phyloP scores from a whole-genome alignment of 2,888 invertebrate species.

The Capitulum mitella region DNA sequence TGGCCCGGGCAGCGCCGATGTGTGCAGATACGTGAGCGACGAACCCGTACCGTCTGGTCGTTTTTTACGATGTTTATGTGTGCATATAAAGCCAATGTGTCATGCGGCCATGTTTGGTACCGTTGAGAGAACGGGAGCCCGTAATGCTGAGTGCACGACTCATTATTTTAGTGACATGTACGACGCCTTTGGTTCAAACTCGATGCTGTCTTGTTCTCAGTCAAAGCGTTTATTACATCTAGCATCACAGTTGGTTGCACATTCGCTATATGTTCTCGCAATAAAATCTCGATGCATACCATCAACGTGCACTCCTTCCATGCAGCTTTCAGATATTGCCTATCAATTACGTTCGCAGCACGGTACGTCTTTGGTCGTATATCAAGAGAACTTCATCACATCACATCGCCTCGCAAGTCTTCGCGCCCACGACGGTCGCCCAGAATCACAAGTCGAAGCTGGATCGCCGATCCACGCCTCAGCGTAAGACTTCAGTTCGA shows the following conservation, averaged over 20 bases:
- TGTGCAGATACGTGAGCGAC: background rate
- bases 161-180: background rate
- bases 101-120: background rate
- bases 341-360: background rate
- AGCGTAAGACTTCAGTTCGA: no score
- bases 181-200: background rate
- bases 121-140: background rate
- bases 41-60: background rate
- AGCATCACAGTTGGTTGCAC: slow-evolving; percentile 23
- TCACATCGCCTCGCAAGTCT: background rate
- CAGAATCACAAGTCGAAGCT: no score
- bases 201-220: background rate
- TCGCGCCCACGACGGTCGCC: no score
- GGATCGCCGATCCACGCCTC: no score
- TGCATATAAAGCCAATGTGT: slow-evolving; percentile 16
- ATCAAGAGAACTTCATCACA: background rate
- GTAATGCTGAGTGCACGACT: background rate
- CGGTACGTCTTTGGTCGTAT: background rate
- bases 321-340: background rate
- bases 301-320: background rate
- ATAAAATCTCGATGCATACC: slow-evolving; percentile 16
- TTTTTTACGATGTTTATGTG: slow-evolving; percentile 1
- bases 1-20: background rate
- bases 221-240: slow-evolving; percentile 15
- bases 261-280: slow-evolving; percentile 17